These are phyloP conservation scores for Ophiothrix spiculata DNA, from an alignment of 35 echinoderm and acorn worm species.

Conservation along the genomic window DNA sequence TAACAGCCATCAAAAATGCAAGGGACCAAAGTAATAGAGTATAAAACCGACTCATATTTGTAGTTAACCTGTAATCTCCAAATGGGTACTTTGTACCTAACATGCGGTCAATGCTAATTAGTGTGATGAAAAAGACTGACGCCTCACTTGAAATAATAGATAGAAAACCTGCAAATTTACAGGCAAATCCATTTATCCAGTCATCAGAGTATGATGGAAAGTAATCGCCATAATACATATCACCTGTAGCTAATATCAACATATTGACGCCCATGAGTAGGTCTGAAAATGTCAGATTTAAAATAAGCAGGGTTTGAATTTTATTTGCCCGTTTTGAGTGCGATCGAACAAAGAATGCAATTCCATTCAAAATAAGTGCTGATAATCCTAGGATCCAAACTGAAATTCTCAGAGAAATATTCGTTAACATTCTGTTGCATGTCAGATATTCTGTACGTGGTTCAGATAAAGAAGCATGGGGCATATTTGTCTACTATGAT, in stretches of 20 bases:
- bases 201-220: not conserved
- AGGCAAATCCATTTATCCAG: not conserved
- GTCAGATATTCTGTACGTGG: not conserved
- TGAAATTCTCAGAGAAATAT: not conserved
- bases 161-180: not conserved
- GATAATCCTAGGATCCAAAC: not conserved
- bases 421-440: not conserved
- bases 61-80: not conserved
- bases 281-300: not conserved
- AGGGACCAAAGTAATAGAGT: too few relatives aligned
- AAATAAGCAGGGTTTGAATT: not conserved
- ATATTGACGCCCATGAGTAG: not conserved
- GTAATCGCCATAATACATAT: not conserved
- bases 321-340: not conserved
- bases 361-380: not conserved
- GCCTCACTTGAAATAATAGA: slow-evolving; percentile 3
- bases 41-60: too few relatives aligned
- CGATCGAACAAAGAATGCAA: not conserved
- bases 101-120: not conserved
- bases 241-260: not conserved
- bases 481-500: not conserved
- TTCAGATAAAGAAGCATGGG: not conserved
- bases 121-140: not conserved
- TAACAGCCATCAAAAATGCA: too few relatives aligned
- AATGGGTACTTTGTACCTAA: not conserved